Percentiles rank a stretch among this genome's conserved stretches.
Conservation (phyloP, 2,888 invertebrate species). For the Drosophila affinis region DNA sequence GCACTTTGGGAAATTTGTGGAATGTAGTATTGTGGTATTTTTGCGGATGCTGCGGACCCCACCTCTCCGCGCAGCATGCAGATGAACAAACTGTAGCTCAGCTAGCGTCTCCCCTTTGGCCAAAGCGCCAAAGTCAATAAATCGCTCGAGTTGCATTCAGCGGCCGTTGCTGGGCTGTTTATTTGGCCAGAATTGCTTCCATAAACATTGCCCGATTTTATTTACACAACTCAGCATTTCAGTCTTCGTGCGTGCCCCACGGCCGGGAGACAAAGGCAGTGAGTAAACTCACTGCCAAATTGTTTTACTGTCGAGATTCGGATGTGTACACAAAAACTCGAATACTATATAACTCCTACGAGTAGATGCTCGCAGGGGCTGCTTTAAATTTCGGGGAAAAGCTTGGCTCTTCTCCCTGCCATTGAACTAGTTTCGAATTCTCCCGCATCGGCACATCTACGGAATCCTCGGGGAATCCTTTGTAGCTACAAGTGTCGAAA, state of each 20-base stretch:
- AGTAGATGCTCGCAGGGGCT: too few species aligned
- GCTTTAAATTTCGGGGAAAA: neutral
- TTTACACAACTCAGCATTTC: conserved; percentile 47
- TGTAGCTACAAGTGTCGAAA: conserved; percentile 33
- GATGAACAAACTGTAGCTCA: conserved; percentile 59
- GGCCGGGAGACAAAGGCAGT: conserved; percentile 21
- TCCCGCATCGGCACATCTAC: neutral
- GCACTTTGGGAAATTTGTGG: neutral
- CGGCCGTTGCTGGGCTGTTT: conserved; percentile 48
- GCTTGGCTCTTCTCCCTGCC: neutral
- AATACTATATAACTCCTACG: neutral
- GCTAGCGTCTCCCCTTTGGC: conserved; percentile 4
- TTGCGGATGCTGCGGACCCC: conserved; percentile 7
- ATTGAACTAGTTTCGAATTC: neutral
- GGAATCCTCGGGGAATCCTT: conserved; percentile 5
- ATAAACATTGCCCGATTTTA: conserved; percentile 50
- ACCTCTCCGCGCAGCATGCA: conserved; percentile 17
- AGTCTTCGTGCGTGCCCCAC: neutral
- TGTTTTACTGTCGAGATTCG: conserved; percentile 22
- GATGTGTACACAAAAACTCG: neutral
- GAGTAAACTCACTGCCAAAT: conserved; percentile 14
- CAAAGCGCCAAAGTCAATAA: conserved; percentile 36
- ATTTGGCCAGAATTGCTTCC: conserved; percentile 46
- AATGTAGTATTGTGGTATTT: conserved; percentile 7
- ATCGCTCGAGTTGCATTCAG: conserved; percentile 33